A percentile compares a stretch with the other conserved stretches of the same genome.
phyloP scores from a whole-genome alignment of 92 coral and sea anemone genomes.

The Hydrozoanthus gracilis region DNA sequence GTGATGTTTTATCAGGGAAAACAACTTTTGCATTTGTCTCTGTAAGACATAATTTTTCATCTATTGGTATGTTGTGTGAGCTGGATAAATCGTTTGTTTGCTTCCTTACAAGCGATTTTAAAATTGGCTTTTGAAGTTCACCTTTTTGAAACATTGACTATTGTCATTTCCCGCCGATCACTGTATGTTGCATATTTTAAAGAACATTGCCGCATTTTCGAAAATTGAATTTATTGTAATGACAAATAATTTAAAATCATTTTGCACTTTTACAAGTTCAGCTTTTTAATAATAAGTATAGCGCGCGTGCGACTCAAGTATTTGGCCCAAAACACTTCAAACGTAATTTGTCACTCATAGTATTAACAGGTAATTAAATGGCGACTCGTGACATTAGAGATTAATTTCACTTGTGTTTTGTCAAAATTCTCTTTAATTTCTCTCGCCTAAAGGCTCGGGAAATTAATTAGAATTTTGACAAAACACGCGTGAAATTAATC shows the following conservation, averaged over 20 bases:
- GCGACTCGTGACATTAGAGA: too few species aligned
- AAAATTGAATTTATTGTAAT: conserved; percentile 14
- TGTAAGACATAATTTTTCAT: conserved; percentile 18
- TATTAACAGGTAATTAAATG: too few species aligned
- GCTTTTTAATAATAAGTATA: too few species aligned
- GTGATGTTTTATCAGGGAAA: conserved; percentile 26
- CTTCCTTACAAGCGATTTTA: background rate
- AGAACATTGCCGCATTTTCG: conserved; percentile 40
- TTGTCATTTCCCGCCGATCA: conserved; percentile 26
- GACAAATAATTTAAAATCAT: conserved; percentile 8
- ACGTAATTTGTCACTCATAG: too few species aligned
- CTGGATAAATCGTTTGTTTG: conserved; percentile 21
- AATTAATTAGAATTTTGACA: too few species aligned
- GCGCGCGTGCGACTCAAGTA: too few species aligned
- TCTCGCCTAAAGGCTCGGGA: too few species aligned
- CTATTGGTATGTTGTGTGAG: conserved; percentile 18
- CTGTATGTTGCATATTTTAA: conserved; percentile 41
- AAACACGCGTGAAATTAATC: too few species aligned
- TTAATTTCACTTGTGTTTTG: too few species aligned
- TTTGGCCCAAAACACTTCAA: too few species aligned
- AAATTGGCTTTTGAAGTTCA: conserved; percentile 15
- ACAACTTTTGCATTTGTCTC: conserved; percentile 12
- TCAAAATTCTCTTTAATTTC: too few species aligned
- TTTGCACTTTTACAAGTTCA: conserved; percentile 14
- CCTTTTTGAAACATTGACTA: conserved; percentile 28